Evolutionary conservation across 2,797 vertebrate genomes (phyloP).

Genomic region (Tiaroga cobitis): DNA sequence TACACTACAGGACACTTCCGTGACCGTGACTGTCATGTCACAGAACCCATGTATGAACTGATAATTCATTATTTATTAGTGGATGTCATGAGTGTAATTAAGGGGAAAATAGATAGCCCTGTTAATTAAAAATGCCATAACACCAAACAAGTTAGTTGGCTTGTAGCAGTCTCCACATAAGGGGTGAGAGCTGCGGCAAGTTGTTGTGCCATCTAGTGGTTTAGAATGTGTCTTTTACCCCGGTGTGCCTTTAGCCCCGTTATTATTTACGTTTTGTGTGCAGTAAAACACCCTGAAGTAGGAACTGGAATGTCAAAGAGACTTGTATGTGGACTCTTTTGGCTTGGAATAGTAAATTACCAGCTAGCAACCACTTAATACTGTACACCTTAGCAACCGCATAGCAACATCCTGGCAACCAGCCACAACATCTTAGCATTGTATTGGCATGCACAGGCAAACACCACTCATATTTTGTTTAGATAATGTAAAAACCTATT

Average conservation of each 20-base stretch:
- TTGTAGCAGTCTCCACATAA: neutral
- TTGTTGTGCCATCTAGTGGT: too few species aligned
- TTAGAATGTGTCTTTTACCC: too few species aligned
- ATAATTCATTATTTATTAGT: conserved; percentile 13
- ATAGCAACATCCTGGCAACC: neutral
- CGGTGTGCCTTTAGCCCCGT: too few species aligned
- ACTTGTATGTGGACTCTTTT: neutral
- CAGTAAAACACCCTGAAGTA: neutral
- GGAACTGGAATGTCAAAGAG: neutral
- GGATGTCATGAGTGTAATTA: neutral
- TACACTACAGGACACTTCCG: neutral
- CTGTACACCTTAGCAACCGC: neutral
- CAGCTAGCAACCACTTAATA: neutral
- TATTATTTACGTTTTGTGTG: neutral
- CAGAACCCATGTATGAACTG: too few species aligned
- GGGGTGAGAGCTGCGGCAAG: too few species aligned
- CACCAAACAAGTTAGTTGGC: neutral
- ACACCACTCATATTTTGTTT: neutral
- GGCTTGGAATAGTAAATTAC: neutral
- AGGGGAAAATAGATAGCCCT: neutral
- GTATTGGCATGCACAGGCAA: neutral
- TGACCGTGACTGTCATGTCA: neutral
- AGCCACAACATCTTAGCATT: neutral
- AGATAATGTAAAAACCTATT: neutral
- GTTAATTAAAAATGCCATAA: neutral